These are phyloP conservation scores for Lochmaea crataegi DNA, from an alignment of 2,888 invertebrate species.

Conservation along the genomic window DNA sequence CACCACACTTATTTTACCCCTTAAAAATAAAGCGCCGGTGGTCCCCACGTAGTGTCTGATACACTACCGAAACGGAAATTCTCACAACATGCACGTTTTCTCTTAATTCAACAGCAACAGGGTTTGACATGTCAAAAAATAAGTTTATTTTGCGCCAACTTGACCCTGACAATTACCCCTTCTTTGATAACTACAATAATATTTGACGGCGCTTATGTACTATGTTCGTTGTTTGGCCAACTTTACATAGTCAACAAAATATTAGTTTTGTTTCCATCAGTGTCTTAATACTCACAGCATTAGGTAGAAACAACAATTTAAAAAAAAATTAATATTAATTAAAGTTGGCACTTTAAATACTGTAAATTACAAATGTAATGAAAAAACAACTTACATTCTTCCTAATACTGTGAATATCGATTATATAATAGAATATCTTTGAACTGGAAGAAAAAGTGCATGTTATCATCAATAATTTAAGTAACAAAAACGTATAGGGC, in stretches of 20 bases:
- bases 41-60: not conserved
- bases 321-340: not conserved
- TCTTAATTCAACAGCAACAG: not conserved
- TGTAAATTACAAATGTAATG: not conserved
- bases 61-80: not conserved
- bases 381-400: not conserved
- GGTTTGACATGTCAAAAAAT: no score
- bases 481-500: not conserved
- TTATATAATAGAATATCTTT: not conserved
- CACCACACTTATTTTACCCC: not conserved
- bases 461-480: not conserved
- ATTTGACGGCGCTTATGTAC: no score
- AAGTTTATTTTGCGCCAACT: no score
- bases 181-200: no score
- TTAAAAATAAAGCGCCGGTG: constrained; percentile 20
- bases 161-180: no score
- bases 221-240: no score
- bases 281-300: not conserved
- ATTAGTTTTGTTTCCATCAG: no score
- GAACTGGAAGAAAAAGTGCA: not conserved
- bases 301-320: not conserved
- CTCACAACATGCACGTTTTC: not conserved
- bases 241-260: no score
- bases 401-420: not conserved
- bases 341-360: constrained; percentile 6